A percentile compares a stretch with the other conserved stretches of the same genome.
These are phyloP conservation scores for Cacatua alba DNA, from an alignment of 2,113 vertebrate species.

Conservation along the genomic window DNA sequence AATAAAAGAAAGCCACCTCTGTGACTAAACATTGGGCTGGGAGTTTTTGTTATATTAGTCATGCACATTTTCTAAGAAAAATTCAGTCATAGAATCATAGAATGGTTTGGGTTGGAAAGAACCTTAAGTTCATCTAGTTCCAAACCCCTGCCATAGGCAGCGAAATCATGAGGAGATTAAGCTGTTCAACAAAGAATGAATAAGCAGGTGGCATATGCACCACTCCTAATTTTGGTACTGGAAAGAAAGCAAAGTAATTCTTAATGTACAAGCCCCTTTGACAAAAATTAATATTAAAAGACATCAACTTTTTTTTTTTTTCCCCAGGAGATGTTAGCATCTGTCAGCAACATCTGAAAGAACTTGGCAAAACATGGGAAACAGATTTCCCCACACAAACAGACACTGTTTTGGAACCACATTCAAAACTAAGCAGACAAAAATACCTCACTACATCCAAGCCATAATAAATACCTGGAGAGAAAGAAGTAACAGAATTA, in stretches of 20 bases:
- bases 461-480: neutral
- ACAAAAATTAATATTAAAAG: neutral
- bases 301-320: neutral
- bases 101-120: neutral
- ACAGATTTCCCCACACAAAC: fast-evolving
- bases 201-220: neutral
- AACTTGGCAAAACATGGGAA: neutral
- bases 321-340: neutral
- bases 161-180: neutral
- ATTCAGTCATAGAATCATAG: neutral
- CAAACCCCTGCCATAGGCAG: neutral
- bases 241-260: neutral
- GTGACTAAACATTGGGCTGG: neutral
- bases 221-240: neutral
- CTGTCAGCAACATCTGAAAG: neutral
- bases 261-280: neutral
- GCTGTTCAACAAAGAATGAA: neutral
- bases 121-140: neutral
- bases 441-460: neutral
- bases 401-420: neutral
- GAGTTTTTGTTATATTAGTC: neutral
- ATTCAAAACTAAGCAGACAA: neutral
- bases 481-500: neutral
- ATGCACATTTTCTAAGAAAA: neutral
- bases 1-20: neutral